Conservation (phyloP, 2,888 invertebrate species). For the Polyommatus iphigenia region DNA sequence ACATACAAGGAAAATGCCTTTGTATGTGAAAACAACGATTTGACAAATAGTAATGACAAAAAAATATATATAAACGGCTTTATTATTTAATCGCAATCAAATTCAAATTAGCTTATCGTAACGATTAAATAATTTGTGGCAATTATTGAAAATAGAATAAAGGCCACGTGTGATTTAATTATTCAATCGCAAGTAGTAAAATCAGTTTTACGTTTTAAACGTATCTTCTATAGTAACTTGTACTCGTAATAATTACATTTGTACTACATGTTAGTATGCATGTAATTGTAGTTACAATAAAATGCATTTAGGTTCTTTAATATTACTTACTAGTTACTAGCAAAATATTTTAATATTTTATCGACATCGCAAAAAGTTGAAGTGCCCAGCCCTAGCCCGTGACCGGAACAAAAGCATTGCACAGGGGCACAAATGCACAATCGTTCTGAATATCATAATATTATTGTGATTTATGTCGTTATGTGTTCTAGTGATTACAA, state of each 20-base stretch:
- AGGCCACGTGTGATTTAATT: conserved; percentile 1
- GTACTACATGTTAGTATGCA: too few relatives aligned
- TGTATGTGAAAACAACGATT: not conserved
- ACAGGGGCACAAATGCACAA: not conserved
- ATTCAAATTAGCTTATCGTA: conserved; percentile 25
- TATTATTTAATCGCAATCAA: conserved; percentile 3
- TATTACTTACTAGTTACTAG: too few relatives aligned
- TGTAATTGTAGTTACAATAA: too few relatives aligned
- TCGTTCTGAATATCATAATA: not conserved
- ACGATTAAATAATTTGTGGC: not conserved
- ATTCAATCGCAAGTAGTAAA: not conserved
- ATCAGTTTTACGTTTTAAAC: not conserved
- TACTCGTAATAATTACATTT: too few relatives aligned
- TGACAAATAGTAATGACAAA: not conserved
- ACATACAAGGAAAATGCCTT: not conserved
- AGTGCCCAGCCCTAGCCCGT: conserved; percentile 6
- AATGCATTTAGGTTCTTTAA: too few relatives aligned
- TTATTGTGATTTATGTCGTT: not conserved
- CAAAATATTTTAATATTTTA: not conserved
- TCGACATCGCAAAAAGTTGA: not conserved
- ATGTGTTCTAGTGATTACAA: not conserved
- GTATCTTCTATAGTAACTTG: not conserved
- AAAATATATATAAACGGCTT: not conserved
- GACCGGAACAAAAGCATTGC: conserved; percentile 29
- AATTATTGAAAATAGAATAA: conserved; percentile 11